Evolutionary conservation across 2,113 vertebrate genomes (phyloP).

Genomic region (Lagenorhynchus albirostris): DNA sequence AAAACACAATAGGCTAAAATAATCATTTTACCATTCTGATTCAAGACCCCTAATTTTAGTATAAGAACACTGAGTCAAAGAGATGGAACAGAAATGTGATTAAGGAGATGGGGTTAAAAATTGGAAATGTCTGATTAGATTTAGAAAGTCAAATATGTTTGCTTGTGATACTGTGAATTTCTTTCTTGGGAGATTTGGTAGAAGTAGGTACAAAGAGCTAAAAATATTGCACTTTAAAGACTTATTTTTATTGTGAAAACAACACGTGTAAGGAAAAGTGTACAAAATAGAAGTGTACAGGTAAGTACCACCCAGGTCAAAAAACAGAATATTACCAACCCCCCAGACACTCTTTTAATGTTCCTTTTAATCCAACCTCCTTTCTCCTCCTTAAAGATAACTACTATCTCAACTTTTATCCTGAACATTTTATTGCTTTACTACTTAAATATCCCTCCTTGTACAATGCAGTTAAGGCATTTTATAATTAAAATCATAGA

Average conservation of each 20-base stretch:
- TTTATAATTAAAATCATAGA: background rate
- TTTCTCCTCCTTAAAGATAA: background rate
- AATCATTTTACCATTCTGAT: background rate
- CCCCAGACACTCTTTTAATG: background rate
- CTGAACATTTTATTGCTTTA: background rate
- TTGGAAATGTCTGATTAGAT: background rate
- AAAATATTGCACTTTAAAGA: background rate
- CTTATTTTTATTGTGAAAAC: background rate
- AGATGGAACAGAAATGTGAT: background rate
- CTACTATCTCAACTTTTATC: background rate
- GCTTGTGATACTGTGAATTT: background rate
- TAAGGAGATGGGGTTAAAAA: background rate
- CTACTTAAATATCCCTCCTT: background rate
- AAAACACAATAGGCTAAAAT: background rate
- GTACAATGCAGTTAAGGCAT: background rate
- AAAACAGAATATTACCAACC: background rate
- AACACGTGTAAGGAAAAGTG: background rate
- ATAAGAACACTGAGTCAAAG: background rate
- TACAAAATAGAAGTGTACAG: background rate
- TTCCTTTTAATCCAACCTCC: background rate
- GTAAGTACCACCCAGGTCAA: background rate
- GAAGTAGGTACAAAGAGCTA: background rate
- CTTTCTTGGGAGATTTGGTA: background rate
- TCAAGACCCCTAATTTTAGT: background rate
- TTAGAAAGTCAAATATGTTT: background rate